Evolutionary conservation across 53 echinoderm and acorn worm species (phyloP).

Genomic region (Hippasteria phrygiana): DNA sequence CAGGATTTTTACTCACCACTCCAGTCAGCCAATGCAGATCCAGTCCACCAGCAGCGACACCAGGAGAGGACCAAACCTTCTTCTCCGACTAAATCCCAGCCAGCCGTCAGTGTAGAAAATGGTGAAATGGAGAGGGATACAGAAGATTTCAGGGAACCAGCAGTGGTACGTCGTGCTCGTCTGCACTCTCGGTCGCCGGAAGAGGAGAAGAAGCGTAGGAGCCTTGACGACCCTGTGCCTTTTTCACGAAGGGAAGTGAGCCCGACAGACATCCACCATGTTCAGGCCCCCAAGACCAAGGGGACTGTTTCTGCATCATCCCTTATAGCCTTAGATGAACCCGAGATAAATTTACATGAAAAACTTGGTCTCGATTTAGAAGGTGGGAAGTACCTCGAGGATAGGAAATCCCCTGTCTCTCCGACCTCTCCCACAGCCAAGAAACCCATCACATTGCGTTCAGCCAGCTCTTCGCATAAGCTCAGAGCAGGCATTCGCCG

Average conservation of each 20-base stretch:
- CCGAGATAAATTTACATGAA: conserved; percentile 54
- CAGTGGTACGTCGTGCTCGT: conserved; percentile 34
- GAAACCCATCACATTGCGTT: conserved; percentile 18
- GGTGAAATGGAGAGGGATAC: conserved; percentile 2
- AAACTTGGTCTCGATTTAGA: conserved; percentile 64
- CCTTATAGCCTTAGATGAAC: conserved; percentile 47
- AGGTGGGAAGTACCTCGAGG: conserved; percentile 38
- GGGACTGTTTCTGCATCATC: conserved; percentile 26
- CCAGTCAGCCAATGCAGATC: conserved; percentile 2
- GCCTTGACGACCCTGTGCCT: conserved; percentile 63
- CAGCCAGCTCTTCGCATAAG: conserved; percentile 38
- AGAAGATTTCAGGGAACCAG: conserved; percentile 13
- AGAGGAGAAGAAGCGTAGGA: conserved; percentile 36
- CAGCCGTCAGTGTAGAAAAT: conserved; percentile 32
- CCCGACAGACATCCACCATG: conserved; percentile 47
- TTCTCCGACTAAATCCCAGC: conserved; percentile 26
- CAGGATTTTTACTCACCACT: conserved; percentile 41
- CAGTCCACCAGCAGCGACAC: neutral
- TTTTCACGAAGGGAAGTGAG: conserved; percentile 31
- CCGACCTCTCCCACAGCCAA: conserved; percentile 62
- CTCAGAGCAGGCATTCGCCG: conserved; percentile 60
- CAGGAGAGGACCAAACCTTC: conserved; percentile 36
- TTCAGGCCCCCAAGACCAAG: conserved; percentile 61
- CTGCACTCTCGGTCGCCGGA: conserved; percentile 50
- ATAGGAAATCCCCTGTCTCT: conserved; percentile 55